Base-by-base conservation (phyloP, 2,888 invertebrate species). In the Mechanitis messenoides region DNA sequence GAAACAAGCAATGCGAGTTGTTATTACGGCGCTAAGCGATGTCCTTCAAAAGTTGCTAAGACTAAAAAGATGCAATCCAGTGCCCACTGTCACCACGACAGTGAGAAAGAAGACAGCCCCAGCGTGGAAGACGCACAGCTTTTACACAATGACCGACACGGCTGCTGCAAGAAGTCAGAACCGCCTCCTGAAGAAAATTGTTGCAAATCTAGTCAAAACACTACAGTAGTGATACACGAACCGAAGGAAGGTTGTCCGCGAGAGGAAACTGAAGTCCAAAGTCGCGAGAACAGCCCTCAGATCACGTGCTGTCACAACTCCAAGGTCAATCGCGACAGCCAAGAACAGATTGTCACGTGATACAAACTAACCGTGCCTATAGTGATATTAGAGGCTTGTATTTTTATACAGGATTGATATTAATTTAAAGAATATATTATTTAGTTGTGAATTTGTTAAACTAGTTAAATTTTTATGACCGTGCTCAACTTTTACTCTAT, bases 21-120 rank as follows among this genome's bases (percentile, higher is more conserved):
- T 71, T 78, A 74, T 67, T 90, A 83, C 68, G 89, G 89, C 50
- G 84, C 89, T 2, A 84, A 84, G 61, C 74, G 73, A 20, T 90
- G 89, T 68, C 87, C 88, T 0, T 87, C 89, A 0, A 84, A 77
- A 71, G 83, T 88, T 1, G 87, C 87, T 20, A 75, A 75, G 67
- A 84, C 77, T 6, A 84, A 78, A 61, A 79, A 73, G 69, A 59
- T 71, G 9, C 76, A 78, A 64, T 60, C 72, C 20, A 68, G 72
- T 4, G 66, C 70, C 45, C 78, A 75, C 65, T 80, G 78, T 56
- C 77, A 80, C 60, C 65, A 68, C n/a, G 75, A 80, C 47, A 79
- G 73, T 58, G 83, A 83, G 57, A 85, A 85, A 65, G 85, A 84
- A 64, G 84, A 85, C 45, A 80, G 79, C 50, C 84, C 85, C 0